Base-by-base conservation (phyloP, 2,797 vertebrate genomes). In the Rallus crepitans region DNA sequence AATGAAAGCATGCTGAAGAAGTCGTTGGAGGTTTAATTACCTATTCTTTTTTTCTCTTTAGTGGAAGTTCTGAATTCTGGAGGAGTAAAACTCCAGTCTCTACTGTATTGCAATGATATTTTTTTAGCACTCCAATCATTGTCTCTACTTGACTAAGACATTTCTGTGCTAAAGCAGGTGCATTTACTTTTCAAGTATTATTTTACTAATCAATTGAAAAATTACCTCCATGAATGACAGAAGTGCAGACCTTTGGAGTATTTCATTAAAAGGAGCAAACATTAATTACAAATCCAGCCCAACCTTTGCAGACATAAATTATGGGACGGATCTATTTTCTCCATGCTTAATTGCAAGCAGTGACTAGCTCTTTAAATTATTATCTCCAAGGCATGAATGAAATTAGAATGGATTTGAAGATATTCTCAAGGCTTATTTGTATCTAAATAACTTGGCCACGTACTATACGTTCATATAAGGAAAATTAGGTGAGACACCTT, bases 181-280 rank as follows among this genome's bases (percentile, higher is more conserved):
- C 98, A 98, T 99, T 99, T 99, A 98, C 99, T 99, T 99, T 99
- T 98, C 98, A 98, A 98, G 98, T 98, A 98, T 99, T 99, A 98
- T 99, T 98, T 99, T 98, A 98, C 98, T 96, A 98, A 99, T 99
- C 99, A 98, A 99, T 99, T 98, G 98, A 98, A 98, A 99, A 99
- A 99, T 99, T 99, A 98, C 99, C 98, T 98, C 97, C 97, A 98
- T 98, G 98, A 99, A 99, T 98, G 98, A 99, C 98, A 98, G 98
- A 98, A 98, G 97, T 97, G 97, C 98, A 98, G 98, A 98, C 98
- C 98, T 98, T 98, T 97, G 97, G 98, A 98, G 98, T 98, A 98
- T 99, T 98, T 99, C 98, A 98, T 98, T 98, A 98, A 89, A 94
- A 96, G 97, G 97, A 98, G 97, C 98, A 98, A 98, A 98, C 98